These are phyloP conservation scores for Polypedilum vanderplanki DNA, from an alignment of 1,140 invertebrate species.

Conservation along the genomic window DNA sequence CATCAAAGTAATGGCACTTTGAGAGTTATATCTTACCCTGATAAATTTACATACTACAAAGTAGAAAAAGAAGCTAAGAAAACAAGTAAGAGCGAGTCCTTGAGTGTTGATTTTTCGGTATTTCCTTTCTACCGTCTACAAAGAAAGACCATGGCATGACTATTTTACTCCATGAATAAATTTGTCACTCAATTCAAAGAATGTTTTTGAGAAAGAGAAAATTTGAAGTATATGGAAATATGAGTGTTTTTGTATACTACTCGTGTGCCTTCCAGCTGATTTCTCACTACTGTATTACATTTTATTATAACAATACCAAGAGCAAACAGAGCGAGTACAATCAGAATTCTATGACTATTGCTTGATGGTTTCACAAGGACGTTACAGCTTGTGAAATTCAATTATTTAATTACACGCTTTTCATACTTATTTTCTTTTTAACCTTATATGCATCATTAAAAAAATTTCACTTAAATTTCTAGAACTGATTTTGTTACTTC, in stretches of 20 bases:
- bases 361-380: neutral
- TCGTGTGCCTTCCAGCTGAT: constrained; percentile 9
- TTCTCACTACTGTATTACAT: neutral
- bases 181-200: constrained; percentile 12
- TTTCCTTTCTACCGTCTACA: neutral
- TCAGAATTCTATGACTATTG: neutral
- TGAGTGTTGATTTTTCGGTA: constrained; percentile 17
- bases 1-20: neutral
- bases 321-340: neutral
- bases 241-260: neutral
- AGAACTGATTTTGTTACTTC: too few relatives aligned
- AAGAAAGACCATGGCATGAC: neutral
- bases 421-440: neutral
- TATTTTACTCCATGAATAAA: constrained; percentile 14
- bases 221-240: neutral
- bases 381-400: neutral
- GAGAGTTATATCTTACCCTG: neutral
- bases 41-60: neutral
- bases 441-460: constrained; percentile 12
- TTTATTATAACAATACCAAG: neutral
- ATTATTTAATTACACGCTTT: constrained; percentile 14
- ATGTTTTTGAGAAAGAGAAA: neutral
- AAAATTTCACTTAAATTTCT: neutral
- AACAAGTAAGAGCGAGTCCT: neutral
- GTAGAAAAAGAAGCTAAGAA: neutral